phyloP scores from a whole-genome alignment of 2,113 vertebrate genomes.

The Notarius lentiginosus region DNA sequence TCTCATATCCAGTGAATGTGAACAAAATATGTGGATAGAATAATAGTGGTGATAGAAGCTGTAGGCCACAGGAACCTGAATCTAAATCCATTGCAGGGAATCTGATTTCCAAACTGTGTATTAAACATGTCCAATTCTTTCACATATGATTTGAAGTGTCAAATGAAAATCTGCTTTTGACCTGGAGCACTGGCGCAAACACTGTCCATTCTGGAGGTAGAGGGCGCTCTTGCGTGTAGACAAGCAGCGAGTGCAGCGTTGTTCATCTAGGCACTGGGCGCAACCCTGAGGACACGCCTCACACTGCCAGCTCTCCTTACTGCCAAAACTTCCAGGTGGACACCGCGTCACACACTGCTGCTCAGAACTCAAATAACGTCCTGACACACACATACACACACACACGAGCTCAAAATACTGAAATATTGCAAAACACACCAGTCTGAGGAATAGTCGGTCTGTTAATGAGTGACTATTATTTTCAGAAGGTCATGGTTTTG shows the following conservation, averaged over 20 bases:
- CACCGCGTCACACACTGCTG: slow-evolving; percentile 76
- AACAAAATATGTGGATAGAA: too few relatives aligned
- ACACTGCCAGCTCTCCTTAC: slow-evolving; percentile 70
- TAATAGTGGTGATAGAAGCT: background rate
- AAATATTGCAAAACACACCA: background rate
- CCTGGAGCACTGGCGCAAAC: slow-evolving; percentile 78
- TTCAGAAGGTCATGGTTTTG: background rate
- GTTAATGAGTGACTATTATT: background rate
- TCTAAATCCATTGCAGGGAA: background rate
- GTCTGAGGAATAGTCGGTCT: background rate
- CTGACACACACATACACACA: slow-evolving; percentile 52
- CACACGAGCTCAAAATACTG: background rate
- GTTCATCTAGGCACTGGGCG: slow-evolving; percentile 66
- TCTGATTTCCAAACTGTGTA: background rate
- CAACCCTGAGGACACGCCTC: slow-evolving; percentile 79
- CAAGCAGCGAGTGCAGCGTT: slow-evolving; percentile 77
- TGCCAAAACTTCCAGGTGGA: slow-evolving; percentile 75
- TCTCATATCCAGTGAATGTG: too few relatives aligned
- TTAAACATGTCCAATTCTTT: background rate
- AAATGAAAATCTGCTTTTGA: slow-evolving; percentile 46
- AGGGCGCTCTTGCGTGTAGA: slow-evolving; percentile 47
- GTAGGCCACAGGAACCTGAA: background rate
- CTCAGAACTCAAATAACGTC: slow-evolving; percentile 70
- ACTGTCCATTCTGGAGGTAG: slow-evolving; percentile 80
- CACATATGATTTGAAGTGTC: too few relatives aligned